Evolutionary conservation across 2,113 vertebrate genomes (phyloP).

Genomic region (Dicaeum eximium): DNA sequence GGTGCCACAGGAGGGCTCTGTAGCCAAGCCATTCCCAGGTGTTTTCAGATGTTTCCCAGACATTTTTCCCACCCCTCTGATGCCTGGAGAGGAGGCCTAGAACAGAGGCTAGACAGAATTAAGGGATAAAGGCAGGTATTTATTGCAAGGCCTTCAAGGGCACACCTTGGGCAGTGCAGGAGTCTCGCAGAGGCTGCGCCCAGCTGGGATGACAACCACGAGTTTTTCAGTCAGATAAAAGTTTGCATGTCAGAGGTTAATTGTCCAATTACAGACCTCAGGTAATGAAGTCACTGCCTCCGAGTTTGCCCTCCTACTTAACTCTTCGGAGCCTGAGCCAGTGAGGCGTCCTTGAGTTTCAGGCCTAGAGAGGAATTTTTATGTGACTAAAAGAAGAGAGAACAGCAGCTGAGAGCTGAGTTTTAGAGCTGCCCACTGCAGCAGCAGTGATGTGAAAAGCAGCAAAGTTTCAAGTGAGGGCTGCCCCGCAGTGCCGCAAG

Average conservation of each 20-base stretch:
- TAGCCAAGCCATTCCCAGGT: not conserved
- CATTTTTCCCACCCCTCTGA: not conserved
- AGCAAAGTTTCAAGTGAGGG: no score
- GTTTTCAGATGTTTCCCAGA: not conserved
- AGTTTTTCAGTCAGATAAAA: no score
- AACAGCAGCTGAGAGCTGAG: not conserved
- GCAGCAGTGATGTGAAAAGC: rapidly evolving
- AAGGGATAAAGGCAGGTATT: rapidly evolving
- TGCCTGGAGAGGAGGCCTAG: not conserved
- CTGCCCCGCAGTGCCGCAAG: constrained; percentile 86
- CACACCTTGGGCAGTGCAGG: not conserved
- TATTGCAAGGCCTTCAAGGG: not conserved
- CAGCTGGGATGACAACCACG: rapidly evolving
- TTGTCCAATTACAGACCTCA: not conserved
- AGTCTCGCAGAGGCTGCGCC: no score
- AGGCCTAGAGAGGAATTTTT: not conserved
- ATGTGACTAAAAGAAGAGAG: not conserved
- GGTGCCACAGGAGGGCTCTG: not conserved
- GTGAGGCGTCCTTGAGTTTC: not conserved
- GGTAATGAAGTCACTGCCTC: not conserved
- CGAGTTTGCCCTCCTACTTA: not conserved
- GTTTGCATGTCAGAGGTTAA: not conserved
- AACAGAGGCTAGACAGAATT: not conserved
- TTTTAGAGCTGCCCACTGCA: no score
- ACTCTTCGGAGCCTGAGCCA: not conserved